Base-by-base conservation (phyloP, 2,113 vertebrate genomes). In the Pituophis catenifer region DNA sequence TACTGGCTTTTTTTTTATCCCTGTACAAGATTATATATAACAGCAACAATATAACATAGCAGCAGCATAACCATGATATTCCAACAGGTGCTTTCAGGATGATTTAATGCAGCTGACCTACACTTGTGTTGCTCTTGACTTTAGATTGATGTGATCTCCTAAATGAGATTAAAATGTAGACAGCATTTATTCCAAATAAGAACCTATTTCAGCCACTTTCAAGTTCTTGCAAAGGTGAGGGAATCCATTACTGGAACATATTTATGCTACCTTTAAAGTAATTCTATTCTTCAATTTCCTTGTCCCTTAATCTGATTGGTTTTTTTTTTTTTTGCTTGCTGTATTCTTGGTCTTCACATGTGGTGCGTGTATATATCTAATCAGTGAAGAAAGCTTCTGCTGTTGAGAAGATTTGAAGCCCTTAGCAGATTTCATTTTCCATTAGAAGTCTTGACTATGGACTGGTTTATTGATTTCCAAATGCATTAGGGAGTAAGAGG, bases 101-200 rank as follows among this genome's bases (percentile, higher is more conserved):
- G 2, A 87, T 90, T 86, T 93, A 89, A 92, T 88, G 23, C 17
- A 89, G 50, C 11, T 85, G 10, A 59, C 58, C 65, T 86, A 17
- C 91, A 52, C 24, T 90, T 94, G 19, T 88, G 9, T 70, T 88
- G n/a, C 33, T 94, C 58, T 92, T 94, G 65, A 90, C 44, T 88
- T 75, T 44, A 91, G 81, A 92, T 15, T 89, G 93, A 91, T 87
- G 54, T 94, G 44, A 54, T 59, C 86, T 75, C 92, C 88, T 94
- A 94, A 95, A 70, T 91, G 50, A 94, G 89, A 93, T 95, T 94
- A 95, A 94, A 95, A 95, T 95, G 91, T 91, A 91, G 89, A 44
- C 7, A 38, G 24, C 91, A 38, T 93, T 90, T 89, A 93, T 93
- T 89, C 75, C 44, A 95, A 96, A 91, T 89, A 95, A 94, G 65